These are phyloP conservation scores for Callimorpha dominula DNA, from an alignment of 2,888 invertebrate genomes.

Conservation along the genomic window DNA sequence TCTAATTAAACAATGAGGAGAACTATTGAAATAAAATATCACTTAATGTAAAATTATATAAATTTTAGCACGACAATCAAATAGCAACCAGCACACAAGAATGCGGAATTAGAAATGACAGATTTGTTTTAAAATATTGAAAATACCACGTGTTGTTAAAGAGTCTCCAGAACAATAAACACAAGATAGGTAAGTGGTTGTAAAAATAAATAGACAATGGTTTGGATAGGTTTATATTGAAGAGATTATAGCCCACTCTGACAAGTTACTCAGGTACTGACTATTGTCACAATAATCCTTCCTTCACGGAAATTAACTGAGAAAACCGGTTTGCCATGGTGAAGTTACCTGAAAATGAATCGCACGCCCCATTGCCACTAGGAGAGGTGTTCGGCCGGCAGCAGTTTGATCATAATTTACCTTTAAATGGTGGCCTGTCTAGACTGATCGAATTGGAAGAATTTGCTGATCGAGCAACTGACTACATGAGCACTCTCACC, in stretches of 20 bases:
- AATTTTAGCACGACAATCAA: slow-evolving; percentile 17
- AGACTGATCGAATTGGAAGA: slow-evolving; percentile 48
- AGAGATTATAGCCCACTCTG: slow-evolving; percentile 13
- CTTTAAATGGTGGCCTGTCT: slow-evolving; percentile 14
- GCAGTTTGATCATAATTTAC: slow-evolving; percentile 14
- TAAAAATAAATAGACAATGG: slow-evolving; percentile 48
- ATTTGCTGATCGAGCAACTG: slow-evolving; percentile 41
- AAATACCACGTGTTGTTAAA: slow-evolving; percentile 35
- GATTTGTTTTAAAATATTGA: slow-evolving; percentile 34
- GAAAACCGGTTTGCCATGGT: slow-evolving; percentile 40
- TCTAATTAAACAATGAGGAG: slow-evolving; percentile 26
- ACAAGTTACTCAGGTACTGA: slow-evolving; percentile 25
- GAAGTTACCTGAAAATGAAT: slow-evolving; percentile 39
- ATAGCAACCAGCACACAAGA: slow-evolving; percentile 14
- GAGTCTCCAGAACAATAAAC: slow-evolving; percentile 38
- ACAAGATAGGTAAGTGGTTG: slow-evolving; percentile 20
- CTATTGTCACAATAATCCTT: slow-evolving; percentile 15
- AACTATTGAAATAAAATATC: slow-evolving; percentile 21
- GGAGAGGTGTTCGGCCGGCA: slow-evolving; percentile 19
- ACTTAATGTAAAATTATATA: neutral
- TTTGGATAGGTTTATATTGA: slow-evolving; percentile 21
- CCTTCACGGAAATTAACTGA: slow-evolving; percentile 31
- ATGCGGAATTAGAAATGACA: slow-evolving; percentile 18
- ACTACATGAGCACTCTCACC: slow-evolving; percentile 28
- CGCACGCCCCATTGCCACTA: slow-evolving; percentile 14